Evolutionary conservation across 2,113 vertebrate genomes (phyloP).

Genomic region (Antigone vipio): DNA sequence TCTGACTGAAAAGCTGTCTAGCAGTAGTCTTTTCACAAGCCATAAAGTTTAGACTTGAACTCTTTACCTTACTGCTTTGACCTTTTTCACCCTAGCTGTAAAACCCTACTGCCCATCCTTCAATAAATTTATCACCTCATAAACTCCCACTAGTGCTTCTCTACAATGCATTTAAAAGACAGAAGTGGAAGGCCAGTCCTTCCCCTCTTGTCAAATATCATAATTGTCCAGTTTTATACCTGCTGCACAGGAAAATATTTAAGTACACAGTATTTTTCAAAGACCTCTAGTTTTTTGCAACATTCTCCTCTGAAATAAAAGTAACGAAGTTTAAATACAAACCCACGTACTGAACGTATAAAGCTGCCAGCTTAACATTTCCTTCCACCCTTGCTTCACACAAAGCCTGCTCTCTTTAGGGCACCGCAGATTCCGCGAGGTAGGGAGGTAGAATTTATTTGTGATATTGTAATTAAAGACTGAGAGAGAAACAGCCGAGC

Average conservation of each 20-base stretch:
- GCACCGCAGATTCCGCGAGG: not conserved
- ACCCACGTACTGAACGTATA: accelerated
- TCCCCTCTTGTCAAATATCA: not conserved
- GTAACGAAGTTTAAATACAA: not conserved
- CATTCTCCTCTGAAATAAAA: not conserved
- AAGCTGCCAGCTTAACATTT: not conserved
- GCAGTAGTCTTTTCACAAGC: constrained; percentile 74
- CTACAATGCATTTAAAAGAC: constrained; percentile 1
- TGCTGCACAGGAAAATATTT: not conserved
- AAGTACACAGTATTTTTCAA: accelerated
- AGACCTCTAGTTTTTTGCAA: not conserved
- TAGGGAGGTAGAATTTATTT: not conserved
- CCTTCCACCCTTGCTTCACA: not conserved
- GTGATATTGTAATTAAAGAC: not conserved
- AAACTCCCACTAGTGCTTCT: constrained; percentile 58
- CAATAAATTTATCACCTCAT: constrained; percentile 81
- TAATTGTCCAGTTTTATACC: not conserved
- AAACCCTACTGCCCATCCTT: constrained; percentile 75
- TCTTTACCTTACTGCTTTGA: constrained; percentile 75
- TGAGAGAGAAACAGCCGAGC: not conserved
- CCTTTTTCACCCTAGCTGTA: constrained; percentile 70
- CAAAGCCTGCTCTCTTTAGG: not conserved
- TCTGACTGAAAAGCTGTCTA: constrained; percentile 43
- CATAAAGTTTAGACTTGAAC: constrained; percentile 83
- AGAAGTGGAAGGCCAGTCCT: not conserved